Conservation (phyloP, 1,140 invertebrate species). For the Himalopsyche phryganea region DNA sequence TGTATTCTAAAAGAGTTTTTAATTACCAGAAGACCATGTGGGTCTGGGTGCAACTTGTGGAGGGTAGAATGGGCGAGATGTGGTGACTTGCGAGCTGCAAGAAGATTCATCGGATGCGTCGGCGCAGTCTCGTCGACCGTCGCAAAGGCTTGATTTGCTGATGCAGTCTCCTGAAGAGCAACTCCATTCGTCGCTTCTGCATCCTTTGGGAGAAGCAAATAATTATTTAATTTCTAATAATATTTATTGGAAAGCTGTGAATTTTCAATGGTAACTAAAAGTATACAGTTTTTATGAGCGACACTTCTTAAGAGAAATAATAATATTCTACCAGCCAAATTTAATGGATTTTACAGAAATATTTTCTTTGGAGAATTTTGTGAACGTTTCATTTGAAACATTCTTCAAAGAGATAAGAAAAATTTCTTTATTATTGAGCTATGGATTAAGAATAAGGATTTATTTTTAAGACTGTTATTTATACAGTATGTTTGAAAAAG, state of each 20-base stretch:
- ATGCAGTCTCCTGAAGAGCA: constrained; percentile 69
- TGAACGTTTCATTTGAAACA: no score
- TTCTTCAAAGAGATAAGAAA: no score
- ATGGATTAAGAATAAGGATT: no score
- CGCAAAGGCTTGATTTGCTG: constrained; percentile 59
- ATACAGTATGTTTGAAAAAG: no score
- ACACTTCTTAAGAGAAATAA: no score
- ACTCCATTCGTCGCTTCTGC: constrained; percentile 45
- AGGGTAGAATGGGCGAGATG: constrained; percentile 4
- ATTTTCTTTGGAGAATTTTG: no score
- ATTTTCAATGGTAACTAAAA: neutral
- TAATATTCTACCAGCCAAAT: no score
- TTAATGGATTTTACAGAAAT: no score
- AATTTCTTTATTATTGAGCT: no score
- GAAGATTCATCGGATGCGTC: constrained; percentile 72
- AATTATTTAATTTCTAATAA: neutral
- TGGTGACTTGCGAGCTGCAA: constrained; percentile 6
- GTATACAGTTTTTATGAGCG: neutral
- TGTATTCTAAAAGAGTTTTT: no score
- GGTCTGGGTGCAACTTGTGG: constrained; percentile 7
- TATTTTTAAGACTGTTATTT: no score
- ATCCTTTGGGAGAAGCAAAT: constrained; percentile 40
- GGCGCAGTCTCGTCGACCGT: constrained; percentile 65
- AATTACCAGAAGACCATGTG: neutral
- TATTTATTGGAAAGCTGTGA: neutral